Percentiles rank a stretch among this genome's conserved stretches.
Conservation (phyloP, 1,140 invertebrate genomes). For the Zophobas morio region DNA sequence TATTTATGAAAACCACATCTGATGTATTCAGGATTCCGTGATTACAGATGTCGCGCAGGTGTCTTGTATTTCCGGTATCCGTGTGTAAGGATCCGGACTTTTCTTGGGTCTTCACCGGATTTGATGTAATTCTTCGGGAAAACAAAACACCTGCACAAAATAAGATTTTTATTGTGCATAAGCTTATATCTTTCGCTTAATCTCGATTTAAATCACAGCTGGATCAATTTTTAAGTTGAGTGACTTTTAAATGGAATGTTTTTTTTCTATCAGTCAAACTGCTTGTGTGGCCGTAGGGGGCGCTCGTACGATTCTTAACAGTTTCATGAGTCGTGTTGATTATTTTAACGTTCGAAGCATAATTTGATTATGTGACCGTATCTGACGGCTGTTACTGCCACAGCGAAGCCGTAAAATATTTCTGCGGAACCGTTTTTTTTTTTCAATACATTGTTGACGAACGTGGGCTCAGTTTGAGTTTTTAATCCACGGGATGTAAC, state of each 20-base stretch:
- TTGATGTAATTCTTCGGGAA: slow-evolving; percentile 28
- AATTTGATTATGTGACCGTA: slow-evolving; percentile 42
- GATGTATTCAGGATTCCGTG: slow-evolving; percentile 51
- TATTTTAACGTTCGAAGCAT: slow-evolving; percentile 27
- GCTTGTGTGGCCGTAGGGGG: slow-evolving; percentile 29
- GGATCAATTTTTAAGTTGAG: slow-evolving; percentile 21
- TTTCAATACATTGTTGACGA: slow-evolving; percentile 29
- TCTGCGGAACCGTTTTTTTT: slow-evolving; percentile 23
- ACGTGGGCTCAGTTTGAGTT: slow-evolving; percentile 44
- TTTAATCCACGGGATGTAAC: slow-evolving; percentile 37
- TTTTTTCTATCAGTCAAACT: slow-evolving; percentile 24
- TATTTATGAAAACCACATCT: slow-evolving; percentile 48
- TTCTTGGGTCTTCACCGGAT: slow-evolving; percentile 37
- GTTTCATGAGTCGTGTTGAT: slow-evolving; percentile 36
- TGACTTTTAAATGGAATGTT: slow-evolving; percentile 12
- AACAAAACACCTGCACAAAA: slow-evolving; percentile 33
- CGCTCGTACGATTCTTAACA: slow-evolving; percentile 20
- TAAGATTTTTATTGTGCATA: slow-evolving; percentile 33
- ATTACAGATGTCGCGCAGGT: slow-evolving; percentile 53
- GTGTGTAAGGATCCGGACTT: slow-evolving; percentile 21
- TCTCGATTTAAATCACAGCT: slow-evolving; percentile 4
- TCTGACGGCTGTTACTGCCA: slow-evolving; percentile 30
- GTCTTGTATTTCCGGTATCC: slow-evolving; percentile 43
- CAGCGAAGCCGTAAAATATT: slow-evolving; percentile 26
- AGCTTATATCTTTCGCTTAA: slow-evolving; percentile 19